These are phyloP conservation scores for Panthera uncia DNA, from an alignment of 2,113 vertebrate species.

Conservation along the genomic window DNA sequence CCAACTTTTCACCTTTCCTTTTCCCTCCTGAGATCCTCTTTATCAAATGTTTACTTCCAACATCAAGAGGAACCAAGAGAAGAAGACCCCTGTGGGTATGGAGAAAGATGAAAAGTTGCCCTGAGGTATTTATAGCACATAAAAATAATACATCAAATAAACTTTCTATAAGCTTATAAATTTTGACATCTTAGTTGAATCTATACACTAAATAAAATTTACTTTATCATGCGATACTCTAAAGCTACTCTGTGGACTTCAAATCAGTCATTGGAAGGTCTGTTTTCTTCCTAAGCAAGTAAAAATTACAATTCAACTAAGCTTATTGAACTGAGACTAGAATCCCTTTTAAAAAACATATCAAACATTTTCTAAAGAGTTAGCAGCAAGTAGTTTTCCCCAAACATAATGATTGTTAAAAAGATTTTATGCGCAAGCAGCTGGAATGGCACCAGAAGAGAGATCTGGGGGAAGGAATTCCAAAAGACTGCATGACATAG, in stretches of 20 bases:
- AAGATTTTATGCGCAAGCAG: not conserved
- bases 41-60: not conserved
- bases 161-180: slow-evolving; percentile 49
- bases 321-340: not conserved
- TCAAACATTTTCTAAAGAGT: slow-evolving; percentile 42
- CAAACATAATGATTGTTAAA: not conserved
- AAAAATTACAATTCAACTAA: slow-evolving; percentile 24
- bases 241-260: not conserved
- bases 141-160: slow-evolving; percentile 52
- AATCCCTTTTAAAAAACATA: slow-evolving; percentile 42
- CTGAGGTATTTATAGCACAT: slow-evolving; percentile 32
- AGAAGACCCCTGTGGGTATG: slow-evolving; percentile 41
- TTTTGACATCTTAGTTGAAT: slow-evolving; percentile 56
- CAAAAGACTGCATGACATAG: not conserved
- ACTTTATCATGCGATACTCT: slow-evolving; percentile 32
- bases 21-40: slow-evolving; percentile 33
- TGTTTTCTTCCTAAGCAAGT: not conserved
- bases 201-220: slow-evolving; percentile 37
- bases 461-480: not conserved
- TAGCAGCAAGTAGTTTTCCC: slow-evolving; percentile 21
- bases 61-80: not conserved
- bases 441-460: slow-evolving; percentile 9
- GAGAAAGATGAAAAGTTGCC: slow-evolving; percentile 56
- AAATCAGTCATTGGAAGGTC: not conserved
- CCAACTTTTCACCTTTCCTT: slow-evolving; percentile 54